phyloP scores from a whole-genome alignment of 2,113 vertebrate genomes.

The Syngnathus scovelli region DNA sequence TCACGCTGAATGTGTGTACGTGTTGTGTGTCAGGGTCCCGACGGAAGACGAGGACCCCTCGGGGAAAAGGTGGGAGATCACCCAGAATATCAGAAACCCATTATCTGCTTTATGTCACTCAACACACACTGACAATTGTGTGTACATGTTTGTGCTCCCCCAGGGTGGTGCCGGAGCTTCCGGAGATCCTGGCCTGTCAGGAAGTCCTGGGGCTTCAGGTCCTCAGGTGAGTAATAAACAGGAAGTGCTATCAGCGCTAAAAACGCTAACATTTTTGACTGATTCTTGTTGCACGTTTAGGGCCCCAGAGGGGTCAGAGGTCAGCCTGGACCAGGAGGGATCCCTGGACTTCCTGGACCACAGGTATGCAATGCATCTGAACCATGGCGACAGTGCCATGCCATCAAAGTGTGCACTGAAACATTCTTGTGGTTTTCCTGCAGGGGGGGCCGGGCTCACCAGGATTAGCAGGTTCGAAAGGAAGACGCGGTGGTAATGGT shows the following conservation, averaged over 20 bases:
- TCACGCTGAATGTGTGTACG: background rate
- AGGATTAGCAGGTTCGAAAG: slow-evolving; percentile 57
- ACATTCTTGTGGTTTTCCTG: slow-evolving; percentile 24
- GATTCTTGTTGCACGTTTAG: slow-evolving; percentile 30
- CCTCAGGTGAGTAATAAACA: slow-evolving; percentile 47
- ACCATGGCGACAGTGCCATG: background rate
- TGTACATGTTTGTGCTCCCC: slow-evolving; percentile 1
- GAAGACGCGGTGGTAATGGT: slow-evolving; percentile 70
- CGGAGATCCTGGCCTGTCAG: slow-evolving; percentile 50
- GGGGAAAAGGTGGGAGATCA: background rate
- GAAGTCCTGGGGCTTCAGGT: slow-evolving; percentile 56
- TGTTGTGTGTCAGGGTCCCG: slow-evolving; percentile 9
- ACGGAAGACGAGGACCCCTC: slow-evolving; percentile 6
- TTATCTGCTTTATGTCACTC: background rate
- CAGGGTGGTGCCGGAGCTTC: slow-evolving; percentile 51
- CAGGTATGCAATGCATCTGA: slow-evolving; percentile 35
- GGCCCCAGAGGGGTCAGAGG: slow-evolving; percentile 50
- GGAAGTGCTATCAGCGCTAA: background rate
- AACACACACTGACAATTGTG: background rate
- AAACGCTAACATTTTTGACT: background rate
- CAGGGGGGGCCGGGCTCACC: slow-evolving; percentile 55
- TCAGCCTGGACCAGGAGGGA: slow-evolving; percentile 49
- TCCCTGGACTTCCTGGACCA: slow-evolving; percentile 52
- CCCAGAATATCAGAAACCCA: background rate
- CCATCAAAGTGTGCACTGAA: background rate